Conservation (phyloP, 1,140 invertebrate species). For the Drosophila ironensis region DNA sequence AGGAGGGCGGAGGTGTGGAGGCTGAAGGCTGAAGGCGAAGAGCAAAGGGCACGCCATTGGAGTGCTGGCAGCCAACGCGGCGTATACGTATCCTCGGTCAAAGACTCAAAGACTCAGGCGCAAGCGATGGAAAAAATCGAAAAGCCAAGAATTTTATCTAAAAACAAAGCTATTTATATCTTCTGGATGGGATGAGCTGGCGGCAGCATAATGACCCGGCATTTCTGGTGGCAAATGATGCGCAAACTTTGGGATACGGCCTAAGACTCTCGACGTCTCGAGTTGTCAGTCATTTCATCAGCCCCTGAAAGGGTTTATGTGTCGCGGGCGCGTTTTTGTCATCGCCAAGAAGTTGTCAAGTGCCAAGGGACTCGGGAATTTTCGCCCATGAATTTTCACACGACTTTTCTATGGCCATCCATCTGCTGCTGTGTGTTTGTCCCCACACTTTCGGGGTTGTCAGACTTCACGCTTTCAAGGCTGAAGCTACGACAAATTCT, state of each 20-base stretch:
- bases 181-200: slow-evolving; percentile 3
- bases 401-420: slow-evolving; percentile 4
- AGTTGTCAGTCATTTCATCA: slow-evolving; percentile 75
- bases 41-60: slow-evolving; percentile 28
- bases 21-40: not conserved
- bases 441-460: slow-evolving; percentile 21
- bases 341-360: slow-evolving; percentile 25
- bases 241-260: slow-evolving; percentile 38
- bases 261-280: slow-evolving; percentile 7
- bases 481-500: slow-evolving; percentile 4
- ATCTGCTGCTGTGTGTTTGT: slow-evolving; percentile 1
- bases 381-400: slow-evolving; percentile 30
- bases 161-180: slow-evolving; percentile 64
- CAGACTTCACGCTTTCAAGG: slow-evolving; percentile 18
- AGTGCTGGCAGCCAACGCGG: slow-evolving; percentile 31
- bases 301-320: slow-evolving; percentile 61
- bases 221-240: slow-evolving; percentile 62
- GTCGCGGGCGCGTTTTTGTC: slow-evolving; percentile 45
- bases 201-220: slow-evolving; percentile 64
- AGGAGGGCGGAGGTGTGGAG: not conserved
- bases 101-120: slow-evolving; percentile 3
- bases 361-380: slow-evolving; percentile 26
- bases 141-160: slow-evolving; percentile 37
- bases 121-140: slow-evolving; percentile 28
- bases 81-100: slow-evolving; percentile 57